phyloP scores from a whole-genome alignment of 2,888 invertebrate species.

The Rotaria socialis region DNA sequence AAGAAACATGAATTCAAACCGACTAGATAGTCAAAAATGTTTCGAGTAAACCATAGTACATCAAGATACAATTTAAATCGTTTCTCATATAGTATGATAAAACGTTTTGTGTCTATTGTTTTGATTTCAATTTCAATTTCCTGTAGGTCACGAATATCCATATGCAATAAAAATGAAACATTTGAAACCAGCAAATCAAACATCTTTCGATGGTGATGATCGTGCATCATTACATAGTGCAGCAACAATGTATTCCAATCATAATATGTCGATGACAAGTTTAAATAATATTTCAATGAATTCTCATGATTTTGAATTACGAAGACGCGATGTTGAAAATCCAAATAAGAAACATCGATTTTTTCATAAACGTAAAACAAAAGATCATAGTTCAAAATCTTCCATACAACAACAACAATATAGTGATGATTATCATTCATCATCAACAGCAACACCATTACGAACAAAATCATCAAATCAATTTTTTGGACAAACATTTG shows the following conservation, averaged over 20 bases:
- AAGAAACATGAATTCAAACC: not conserved
- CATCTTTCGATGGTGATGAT: conserved; percentile 25
- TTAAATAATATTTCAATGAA: not conserved
- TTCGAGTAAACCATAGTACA: not conserved
- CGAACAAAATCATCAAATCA: not conserved
- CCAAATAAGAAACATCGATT: conserved; percentile 25
- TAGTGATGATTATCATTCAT: not conserved
- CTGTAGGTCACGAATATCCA: conserved; percentile 23
- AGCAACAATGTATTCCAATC: not conserved
- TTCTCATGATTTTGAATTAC: conserved; percentile 33
- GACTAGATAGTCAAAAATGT: conserved; percentile 10
- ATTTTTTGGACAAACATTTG: conserved; percentile 26
- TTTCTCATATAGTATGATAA: not conserved
- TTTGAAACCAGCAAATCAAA: not conserved
- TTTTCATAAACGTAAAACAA: conserved; percentile 8
- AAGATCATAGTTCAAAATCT: not conserved
- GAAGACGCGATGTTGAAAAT: conserved; percentile 14
- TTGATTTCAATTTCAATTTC: too few species aligned
- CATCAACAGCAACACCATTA: not conserved
- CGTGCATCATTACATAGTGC: not conserved
- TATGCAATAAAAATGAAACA: conserved; percentile 39
- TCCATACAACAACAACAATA: not conserved
- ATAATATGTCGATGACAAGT: conserved; percentile 1
- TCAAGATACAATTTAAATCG: conserved; percentile 5
- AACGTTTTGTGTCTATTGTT: too few species aligned